These are phyloP conservation scores for Alentia gelatinosa DNA, from an alignment of 2,888 invertebrate genomes.

Conservation along the genomic window DNA sequence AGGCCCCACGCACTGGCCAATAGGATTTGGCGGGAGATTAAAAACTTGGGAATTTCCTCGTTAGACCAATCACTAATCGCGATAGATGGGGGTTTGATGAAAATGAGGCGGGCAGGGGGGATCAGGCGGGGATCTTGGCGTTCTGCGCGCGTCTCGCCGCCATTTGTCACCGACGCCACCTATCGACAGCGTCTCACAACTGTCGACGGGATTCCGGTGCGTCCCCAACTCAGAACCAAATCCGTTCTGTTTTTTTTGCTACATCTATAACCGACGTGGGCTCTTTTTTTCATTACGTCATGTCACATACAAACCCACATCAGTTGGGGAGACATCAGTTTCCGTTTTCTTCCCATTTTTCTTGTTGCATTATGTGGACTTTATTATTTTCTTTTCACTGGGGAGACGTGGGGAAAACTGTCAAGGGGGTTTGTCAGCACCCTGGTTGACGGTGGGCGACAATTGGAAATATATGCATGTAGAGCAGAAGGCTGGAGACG, in stretches of 20 bases:
- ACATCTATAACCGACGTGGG: background rate
- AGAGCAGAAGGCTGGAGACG: background rate
- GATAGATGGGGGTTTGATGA: constrained; percentile 26
- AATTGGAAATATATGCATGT: constrained; percentile 10
- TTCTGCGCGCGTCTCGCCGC: background rate
- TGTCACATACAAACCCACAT: constrained; percentile 22
- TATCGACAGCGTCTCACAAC: background rate
- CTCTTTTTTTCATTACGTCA: background rate
- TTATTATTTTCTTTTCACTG: background rate
- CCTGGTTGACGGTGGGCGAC: background rate
- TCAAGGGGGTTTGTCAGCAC: background rate
- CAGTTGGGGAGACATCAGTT: background rate
- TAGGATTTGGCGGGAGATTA: constrained; percentile 15
- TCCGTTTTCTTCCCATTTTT: background rate
- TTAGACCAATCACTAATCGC: constrained; percentile 22
- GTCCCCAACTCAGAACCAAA: background rate
- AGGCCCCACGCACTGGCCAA: background rate
- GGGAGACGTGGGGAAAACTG: background rate
- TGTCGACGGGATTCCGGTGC: background rate
- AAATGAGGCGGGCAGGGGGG: background rate
- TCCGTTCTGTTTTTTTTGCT: background rate
- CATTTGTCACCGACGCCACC: background rate
- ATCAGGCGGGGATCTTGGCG: background rate
- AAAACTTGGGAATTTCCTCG: constrained; percentile 13
- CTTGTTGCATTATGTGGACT: background rate